Evolutionary conservation across 1,140 invertebrate species (phyloP).

Genomic region (Tachypleus tridentatus): DNA sequence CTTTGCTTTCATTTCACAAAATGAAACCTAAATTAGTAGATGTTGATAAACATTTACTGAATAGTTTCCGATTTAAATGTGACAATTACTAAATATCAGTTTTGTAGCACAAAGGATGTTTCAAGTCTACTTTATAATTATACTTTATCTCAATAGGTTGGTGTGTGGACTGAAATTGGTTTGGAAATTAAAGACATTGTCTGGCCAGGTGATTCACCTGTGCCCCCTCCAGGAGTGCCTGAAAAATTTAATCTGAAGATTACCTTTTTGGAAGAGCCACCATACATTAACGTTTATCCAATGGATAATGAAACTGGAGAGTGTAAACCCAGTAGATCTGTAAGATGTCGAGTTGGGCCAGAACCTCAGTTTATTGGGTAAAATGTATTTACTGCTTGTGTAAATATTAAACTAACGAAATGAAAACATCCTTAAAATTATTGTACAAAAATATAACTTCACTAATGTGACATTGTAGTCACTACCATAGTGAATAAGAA

Average conservation of each 20-base stretch:
- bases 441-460: too few relatives aligned
- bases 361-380: conserved; percentile 12
- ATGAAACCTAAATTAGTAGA: too few relatives aligned
- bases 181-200: conserved; percentile 95
- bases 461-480: too few relatives aligned
- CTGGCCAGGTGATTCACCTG: conserved; percentile 91
- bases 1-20: too few relatives aligned
- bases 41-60: too few relatives aligned
- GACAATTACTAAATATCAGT: too few relatives aligned
- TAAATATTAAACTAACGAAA: too few relatives aligned
- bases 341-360: conserved; percentile 50
- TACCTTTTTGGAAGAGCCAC: conserved; percentile 88
- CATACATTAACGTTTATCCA: conserved; percentile 88
- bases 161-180: conserved; percentile 70
- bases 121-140: too few relatives aligned
- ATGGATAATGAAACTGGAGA: conserved; percentile 66
- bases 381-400: neutral
- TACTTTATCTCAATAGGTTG: conserved; percentile 49
- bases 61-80: too few relatives aligned
- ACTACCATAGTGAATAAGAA: too few relatives aligned
- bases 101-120: too few relatives aligned
- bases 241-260: conserved; percentile 94
- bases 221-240: conserved; percentile 89
- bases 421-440: too few relatives aligned
- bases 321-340: conserved; percentile 67